phyloP scores from a whole-genome alignment of 2,797 vertebrate genomes.

The Danio choprae region DNA sequence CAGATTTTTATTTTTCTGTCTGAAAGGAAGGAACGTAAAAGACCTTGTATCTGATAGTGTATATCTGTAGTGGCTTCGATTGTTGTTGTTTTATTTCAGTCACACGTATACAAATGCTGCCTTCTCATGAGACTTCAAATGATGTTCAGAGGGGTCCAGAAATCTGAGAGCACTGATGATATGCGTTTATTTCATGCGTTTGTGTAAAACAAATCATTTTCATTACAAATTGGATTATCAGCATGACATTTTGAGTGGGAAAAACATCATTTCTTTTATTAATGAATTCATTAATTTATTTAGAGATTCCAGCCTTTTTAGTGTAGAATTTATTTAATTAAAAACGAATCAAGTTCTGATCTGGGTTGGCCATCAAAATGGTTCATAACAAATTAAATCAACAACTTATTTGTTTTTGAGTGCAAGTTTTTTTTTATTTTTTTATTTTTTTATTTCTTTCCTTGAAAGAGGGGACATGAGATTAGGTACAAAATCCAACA shows the following conservation, averaged over 20 bases:
- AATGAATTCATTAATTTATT: neutral
- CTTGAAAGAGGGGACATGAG: neutral
- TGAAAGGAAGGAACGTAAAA: conserved; percentile 28
- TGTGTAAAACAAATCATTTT: neutral
- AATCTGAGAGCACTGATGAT: neutral
- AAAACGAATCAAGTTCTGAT: too few relatives aligned
- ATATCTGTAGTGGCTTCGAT: neutral
- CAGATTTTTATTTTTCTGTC: conserved; percentile 25
- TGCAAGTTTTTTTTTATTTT: too few relatives aligned
- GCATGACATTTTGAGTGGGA: neutral
- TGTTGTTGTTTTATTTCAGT: neutral
- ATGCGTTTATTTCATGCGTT: neutral
- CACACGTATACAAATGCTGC: neutral
- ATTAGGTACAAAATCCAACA: too few relatives aligned
- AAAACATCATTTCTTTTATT: neutral
- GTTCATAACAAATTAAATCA: too few relatives aligned
- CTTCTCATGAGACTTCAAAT: neutral
- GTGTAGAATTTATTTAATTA: too few relatives aligned
- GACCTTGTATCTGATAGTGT: conserved; percentile 25
- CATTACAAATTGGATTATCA: neutral
- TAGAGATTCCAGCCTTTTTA: neutral
- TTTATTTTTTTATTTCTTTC: too few relatives aligned
- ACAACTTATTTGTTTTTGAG: too few relatives aligned
- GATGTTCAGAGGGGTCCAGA: neutral
- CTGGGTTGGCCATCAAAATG: too few relatives aligned